phyloP scores from a whole-genome alignment of 1,140 invertebrate genomes.

The Saccostrea glomerata region DNA sequence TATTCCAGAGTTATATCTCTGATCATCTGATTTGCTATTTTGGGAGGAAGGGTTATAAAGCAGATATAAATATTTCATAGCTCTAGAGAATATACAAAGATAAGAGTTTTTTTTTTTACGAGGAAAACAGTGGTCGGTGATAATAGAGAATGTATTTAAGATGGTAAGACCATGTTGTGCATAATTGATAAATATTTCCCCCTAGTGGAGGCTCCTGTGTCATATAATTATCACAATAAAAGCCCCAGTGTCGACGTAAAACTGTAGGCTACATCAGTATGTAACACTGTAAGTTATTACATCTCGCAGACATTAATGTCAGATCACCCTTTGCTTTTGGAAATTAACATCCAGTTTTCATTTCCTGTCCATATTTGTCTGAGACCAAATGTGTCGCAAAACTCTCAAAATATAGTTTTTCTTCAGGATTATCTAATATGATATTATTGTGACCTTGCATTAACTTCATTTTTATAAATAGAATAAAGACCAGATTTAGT shows the following conservation, averaged over 20 bases:
- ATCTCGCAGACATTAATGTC: neutral
- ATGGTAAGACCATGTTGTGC: neutral
- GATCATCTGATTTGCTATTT: conserved; percentile 19
- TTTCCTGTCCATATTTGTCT: conserved; percentile 3
- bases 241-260: neutral
- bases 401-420: neutral
- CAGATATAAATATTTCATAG: conserved; percentile 26
- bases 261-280: neutral
- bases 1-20: neutral
- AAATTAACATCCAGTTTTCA: neutral
- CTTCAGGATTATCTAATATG: too few relatives aligned
- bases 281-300: neutral
- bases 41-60: conserved; percentile 14
- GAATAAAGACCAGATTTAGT: neutral
- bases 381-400: neutral
- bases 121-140: neutral
- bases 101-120: neutral
- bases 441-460: too few relatives aligned
- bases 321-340: neutral
- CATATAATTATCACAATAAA: conserved; percentile 3
- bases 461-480: too few relatives aligned
- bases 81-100: neutral
- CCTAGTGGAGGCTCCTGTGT: neutral
- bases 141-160: conserved; percentile 25
- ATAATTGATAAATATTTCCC: neutral